phyloP scores from a whole-genome alignment of 2,797 vertebrate genomes.

The Molossus molossus region DNA sequence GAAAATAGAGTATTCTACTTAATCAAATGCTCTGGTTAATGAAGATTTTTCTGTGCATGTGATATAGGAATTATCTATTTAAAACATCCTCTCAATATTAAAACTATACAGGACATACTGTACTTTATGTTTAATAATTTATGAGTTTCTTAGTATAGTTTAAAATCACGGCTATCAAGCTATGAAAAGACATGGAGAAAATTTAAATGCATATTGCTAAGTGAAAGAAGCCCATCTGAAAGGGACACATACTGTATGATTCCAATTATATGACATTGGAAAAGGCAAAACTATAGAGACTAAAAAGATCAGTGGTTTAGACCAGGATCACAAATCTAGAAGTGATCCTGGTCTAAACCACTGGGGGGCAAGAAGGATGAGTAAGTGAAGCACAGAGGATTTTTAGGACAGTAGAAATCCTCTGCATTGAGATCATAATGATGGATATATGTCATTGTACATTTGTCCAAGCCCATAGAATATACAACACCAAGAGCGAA shows the following conservation, averaged over 20 bases:
- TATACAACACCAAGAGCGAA: background rate
- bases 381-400: background rate
- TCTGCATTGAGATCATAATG: background rate
- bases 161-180: background rate
- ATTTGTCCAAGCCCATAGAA: background rate
- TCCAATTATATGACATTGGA: background rate
- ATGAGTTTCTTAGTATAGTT: background rate
- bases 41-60: background rate
- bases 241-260: background rate
- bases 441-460: background rate
- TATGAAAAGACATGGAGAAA: background rate
- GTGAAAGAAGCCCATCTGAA: background rate
- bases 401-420: background rate
- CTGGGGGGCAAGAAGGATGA: background rate
- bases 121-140: constrained; percentile 4
- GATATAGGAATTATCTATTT: background rate
- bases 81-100: background rate
- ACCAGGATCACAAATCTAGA: background rate
- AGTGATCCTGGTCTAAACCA: background rate
- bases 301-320: background rate
- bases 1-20: constrained; percentile 33
- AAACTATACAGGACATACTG: background rate
- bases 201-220: background rate
- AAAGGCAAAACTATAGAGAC: background rate
- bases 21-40: background rate